Evolutionary conservation across 1,140 invertebrate species (phyloP), one percentile per base, ranked within the genome.

Genomic region (Diorhabda elongata): DNA sequence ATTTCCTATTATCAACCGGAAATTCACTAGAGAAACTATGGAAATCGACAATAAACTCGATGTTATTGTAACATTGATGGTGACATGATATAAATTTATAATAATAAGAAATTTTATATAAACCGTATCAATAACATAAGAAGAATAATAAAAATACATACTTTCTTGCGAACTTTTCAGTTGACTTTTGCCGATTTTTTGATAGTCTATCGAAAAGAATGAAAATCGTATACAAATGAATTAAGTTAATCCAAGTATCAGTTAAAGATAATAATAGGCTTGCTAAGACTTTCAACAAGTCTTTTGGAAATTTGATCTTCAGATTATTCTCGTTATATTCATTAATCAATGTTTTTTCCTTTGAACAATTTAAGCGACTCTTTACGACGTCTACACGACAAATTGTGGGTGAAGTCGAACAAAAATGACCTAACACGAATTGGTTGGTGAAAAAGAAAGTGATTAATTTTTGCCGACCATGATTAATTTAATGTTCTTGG

Each of bases 1-100:
- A 64, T 64, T 64, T 64, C 63, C 63, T 47, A 47, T 11, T 8
- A 47, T 52, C 56, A 64, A 64, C 56, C 11, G 63, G 63, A 64
- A 64, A 64, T 64, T 47, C 63, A 56, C n/a, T 9, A 64, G 45
- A 47, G 56, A 44, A 56, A 26, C 56, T 57, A 64, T 57, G 63
- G 63, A 64, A 64, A 64, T 64, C 42, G 45, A 64, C 63, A 9
- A 52, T 42, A n/a, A 7, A 42, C 42, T 57, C 43, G 42, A 52
- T 44, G 63, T 52, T 26, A 64, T 42, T 26, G 44, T 43, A 11
- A 62, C 47, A 52, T n/a, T 52, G 26, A 26, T 26, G 26, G 26
- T 26, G 26, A 26, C 26, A 26, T 26, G 26, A 26, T 26, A 26
- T 26, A 26, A 26, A 26, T 26, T 26, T 26, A 1, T 26, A 26